These are phyloP conservation scores for Sylvia atricapilla DNA, from an alignment of 2,113 vertebrate genomes.

Conservation along the genomic window DNA sequence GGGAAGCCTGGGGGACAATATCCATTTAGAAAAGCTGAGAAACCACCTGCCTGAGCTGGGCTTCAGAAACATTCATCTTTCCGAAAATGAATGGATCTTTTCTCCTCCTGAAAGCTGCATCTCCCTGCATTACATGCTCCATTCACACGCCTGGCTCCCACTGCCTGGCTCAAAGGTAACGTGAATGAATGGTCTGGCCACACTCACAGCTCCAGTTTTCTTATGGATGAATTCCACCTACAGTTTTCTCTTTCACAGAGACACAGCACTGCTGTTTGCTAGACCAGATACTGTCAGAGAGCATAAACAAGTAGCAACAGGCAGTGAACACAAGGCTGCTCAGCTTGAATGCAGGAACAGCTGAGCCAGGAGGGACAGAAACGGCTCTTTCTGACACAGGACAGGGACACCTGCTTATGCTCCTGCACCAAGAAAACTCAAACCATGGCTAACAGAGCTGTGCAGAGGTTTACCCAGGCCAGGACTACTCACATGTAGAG, in stretches of 20 bases:
- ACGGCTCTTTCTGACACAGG: accelerated
- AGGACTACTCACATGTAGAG: slow-evolving; percentile 76
- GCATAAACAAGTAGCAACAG: background rate
- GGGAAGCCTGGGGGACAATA: background rate
- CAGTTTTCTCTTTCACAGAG: background rate
- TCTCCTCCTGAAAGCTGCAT: background rate
- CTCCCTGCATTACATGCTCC: background rate
- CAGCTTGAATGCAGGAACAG: background rate
- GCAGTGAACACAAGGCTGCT: background rate
- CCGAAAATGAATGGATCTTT: background rate
- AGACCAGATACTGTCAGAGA: background rate
- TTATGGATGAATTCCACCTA: background rate
- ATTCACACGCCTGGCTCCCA: accelerated
- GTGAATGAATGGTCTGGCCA: background rate
- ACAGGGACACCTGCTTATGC: accelerated
- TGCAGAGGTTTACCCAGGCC: background rate
- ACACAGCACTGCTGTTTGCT: background rate
- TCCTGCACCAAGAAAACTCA: background rate
- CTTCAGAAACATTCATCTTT: background rate
- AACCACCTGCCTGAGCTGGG: background rate
- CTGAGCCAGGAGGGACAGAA: background rate
- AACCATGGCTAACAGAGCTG: accelerated
- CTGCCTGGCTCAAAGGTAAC: background rate
- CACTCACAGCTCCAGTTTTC: background rate
- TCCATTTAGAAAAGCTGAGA: background rate